A percentile compares a stretch with the other conserved stretches of the same genome.
Evolutionary conservation across 2,113 vertebrate species (phyloP).

Genomic region (Esox niger): DNA sequence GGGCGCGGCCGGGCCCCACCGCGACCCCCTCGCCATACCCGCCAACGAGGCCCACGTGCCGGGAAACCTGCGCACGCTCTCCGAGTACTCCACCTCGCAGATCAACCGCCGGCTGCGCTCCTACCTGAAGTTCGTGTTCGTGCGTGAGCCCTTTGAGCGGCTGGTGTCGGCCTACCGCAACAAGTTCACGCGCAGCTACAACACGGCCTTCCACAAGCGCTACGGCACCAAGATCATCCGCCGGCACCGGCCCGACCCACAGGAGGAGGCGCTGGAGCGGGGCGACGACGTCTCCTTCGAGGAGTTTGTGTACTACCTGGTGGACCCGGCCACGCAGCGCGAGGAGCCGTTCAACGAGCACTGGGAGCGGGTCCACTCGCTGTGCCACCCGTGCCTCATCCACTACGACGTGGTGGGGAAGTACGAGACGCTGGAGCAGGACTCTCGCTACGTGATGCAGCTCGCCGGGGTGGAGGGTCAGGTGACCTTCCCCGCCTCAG

Average conservation of each 20-base stretch:
- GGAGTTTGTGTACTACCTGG: constrained; percentile 92
- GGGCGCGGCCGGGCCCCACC: constrained; percentile 68
- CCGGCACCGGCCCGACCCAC: constrained; percentile 78
- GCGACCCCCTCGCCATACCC: constrained; percentile 80
- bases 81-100: constrained; percentile 80
- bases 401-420: constrained; percentile 93
- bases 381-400: constrained; percentile 92
- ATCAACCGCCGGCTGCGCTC: constrained; percentile 87
- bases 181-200: constrained; percentile 88
- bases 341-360: constrained; percentile 93
- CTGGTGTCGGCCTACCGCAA: constrained; percentile 92
- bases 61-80: constrained; percentile 81
- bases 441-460: constrained; percentile 86
- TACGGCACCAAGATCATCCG: constrained; percentile 89
- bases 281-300: constrained; percentile 89
- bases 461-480: constrained; percentile 73
- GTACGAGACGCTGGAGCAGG: constrained; percentile 92
- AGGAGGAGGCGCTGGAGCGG: constrained; percentile 71
- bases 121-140: constrained; percentile 92
- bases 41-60: constrained; percentile 84
- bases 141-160: constrained; percentile 91
- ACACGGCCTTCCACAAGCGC: constrained; percentile 88
- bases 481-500: constrained; percentile 78
- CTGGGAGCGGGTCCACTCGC: constrained; percentile 90
- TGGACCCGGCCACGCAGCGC: constrained; percentile 84